A percentile compares a stretch with the other conserved stretches of the same genome.
phyloP scores from a whole-genome alignment of 1,140 invertebrate genomes.

The Ceratoteleas bidentatus region DNA sequence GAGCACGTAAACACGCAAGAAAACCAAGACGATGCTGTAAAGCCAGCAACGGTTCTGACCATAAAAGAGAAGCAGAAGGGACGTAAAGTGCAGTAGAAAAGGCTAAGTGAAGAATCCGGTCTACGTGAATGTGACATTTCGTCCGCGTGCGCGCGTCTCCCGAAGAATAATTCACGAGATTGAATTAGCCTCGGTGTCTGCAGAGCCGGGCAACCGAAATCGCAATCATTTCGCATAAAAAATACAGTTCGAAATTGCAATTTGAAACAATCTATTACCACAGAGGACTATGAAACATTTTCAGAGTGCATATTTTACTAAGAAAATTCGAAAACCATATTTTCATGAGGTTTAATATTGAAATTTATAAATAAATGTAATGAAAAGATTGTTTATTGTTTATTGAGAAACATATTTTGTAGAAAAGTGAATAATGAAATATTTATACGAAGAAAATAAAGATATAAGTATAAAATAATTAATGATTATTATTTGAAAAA shows the following conservation, averaged over 20 bases:
- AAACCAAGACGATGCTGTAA: slow-evolving; percentile 39
- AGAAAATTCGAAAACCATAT: too few species aligned
- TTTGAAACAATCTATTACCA: too few species aligned
- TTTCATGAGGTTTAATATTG: too few species aligned
- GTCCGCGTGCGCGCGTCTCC: slow-evolving; percentile 2
- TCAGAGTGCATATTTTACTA: too few species aligned
- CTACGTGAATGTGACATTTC: slow-evolving; percentile 25
- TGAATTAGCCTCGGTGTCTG: slow-evolving; percentile 2
- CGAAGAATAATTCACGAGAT: slow-evolving; percentile 17
- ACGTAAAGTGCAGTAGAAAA: slow-evolving; percentile 40
- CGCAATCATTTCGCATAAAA: not conserved
- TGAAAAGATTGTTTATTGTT: too few species aligned
- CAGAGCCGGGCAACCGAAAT: not conserved
- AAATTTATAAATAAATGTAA: too few species aligned
- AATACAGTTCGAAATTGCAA: not conserved
- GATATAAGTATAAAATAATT: too few species aligned
- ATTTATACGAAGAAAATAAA: too few species aligned
- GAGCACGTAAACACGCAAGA: slow-evolving; percentile 44
- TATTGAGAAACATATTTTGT: too few species aligned
- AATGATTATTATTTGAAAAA: too few species aligned
- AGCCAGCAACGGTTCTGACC: slow-evolving; percentile 27
- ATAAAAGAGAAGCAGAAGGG: slow-evolving; percentile 40
- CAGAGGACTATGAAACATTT: too few species aligned
- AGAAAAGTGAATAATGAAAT: too few species aligned
- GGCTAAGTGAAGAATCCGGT: slow-evolving; percentile 45